A percentile compares a stretch with the other conserved stretches of the same genome.
Conservation (phyloP, 2,113 vertebrate species). For the Apteryx owenii region DNA sequence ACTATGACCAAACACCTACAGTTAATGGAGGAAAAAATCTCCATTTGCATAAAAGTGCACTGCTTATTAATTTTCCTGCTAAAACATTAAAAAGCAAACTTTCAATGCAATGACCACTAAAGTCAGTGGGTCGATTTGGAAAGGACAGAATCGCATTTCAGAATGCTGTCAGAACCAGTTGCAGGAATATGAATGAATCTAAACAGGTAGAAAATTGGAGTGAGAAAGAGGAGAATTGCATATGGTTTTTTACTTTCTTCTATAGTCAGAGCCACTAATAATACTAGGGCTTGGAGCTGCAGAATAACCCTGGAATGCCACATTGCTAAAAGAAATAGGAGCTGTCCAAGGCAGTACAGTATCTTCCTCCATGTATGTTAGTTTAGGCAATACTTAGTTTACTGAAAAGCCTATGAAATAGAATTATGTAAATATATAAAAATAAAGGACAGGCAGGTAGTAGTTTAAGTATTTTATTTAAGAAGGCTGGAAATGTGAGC, state of each 20-base stretch:
- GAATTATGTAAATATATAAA: not conserved
- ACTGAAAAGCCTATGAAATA: not conserved
- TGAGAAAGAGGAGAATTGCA: not conserved
- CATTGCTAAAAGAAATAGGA: not conserved
- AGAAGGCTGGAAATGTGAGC: not conserved
- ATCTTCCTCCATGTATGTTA: not conserved
- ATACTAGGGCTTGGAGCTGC: too few species aligned
- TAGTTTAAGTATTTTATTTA: not conserved
- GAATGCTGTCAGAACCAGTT: not conserved
- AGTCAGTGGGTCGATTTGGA: not conserved
- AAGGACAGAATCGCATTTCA: not conserved
- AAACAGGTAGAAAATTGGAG: not conserved
- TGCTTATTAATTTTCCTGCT: not conserved
- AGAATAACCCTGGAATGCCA: not conserved
- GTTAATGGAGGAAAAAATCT: not conserved
- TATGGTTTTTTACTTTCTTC: not conserved
- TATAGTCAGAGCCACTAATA: not conserved
- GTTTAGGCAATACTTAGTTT: not conserved
- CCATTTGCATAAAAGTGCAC: not conserved
- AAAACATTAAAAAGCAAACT: not conserved
- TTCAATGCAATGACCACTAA: not conserved
- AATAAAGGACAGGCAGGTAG: not conserved
- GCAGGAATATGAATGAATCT: not conserved
- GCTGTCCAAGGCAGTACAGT: not conserved
- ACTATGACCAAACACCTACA: not conserved